Conservation (phyloP, 2,888 invertebrate genomes). For the Diogma glabrata region DNA sequence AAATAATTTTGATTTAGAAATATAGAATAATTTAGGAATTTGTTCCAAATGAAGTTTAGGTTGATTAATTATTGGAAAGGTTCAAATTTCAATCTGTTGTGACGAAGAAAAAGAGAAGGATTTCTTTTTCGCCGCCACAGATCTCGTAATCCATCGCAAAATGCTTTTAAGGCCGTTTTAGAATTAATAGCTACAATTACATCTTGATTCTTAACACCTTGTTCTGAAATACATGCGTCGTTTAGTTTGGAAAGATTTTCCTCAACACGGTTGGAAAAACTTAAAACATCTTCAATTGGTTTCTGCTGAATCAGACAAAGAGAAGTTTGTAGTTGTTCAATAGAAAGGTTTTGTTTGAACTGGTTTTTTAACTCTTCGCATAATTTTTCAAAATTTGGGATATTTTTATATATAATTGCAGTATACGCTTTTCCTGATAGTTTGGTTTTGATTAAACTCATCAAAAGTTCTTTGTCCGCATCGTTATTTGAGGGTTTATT, state of each 20-base stretch:
- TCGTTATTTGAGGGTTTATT: not conserved
- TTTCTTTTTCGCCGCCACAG: too few relatives aligned
- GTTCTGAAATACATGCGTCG: not conserved
- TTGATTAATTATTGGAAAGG: too few relatives aligned
- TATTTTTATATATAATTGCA: not conserved
- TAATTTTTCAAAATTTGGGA: not conserved
- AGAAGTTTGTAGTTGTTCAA: not conserved
- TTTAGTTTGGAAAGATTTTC: not conserved
- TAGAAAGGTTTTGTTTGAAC: not conserved
- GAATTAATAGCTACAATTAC: not conserved
- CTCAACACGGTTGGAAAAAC: not conserved
- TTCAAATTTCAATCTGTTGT: too few relatives aligned
- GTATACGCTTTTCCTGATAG: not conserved
- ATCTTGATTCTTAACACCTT: not conserved
- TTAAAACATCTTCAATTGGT: not conserved
- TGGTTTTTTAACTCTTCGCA: not conserved
- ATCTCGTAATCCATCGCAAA: too few relatives aligned
- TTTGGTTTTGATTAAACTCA: not conserved
- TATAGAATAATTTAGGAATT: too few relatives aligned
- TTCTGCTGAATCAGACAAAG: not conserved
- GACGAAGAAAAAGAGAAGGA: too few relatives aligned
- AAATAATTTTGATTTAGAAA: too few relatives aligned
- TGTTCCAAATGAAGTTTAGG: too few relatives aligned
- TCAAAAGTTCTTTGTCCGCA: not conserved
- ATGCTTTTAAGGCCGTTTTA: too few relatives aligned